Evolutionary conservation across 2,113 vertebrate genomes (phyloP).

Genomic region (Ammospiza nelsoni): DNA sequence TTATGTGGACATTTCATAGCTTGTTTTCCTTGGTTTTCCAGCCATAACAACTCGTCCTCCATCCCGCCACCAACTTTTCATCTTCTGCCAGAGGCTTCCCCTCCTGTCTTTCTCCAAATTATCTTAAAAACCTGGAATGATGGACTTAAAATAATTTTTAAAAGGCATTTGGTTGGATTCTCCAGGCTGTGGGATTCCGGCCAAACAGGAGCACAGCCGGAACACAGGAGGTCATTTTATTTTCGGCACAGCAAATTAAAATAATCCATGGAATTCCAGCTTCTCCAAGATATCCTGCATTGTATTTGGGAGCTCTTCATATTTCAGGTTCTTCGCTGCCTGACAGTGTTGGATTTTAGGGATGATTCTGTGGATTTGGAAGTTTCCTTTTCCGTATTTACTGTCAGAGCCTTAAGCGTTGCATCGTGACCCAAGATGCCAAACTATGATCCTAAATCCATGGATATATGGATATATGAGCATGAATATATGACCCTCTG

Average conservation of each 20-base stretch:
- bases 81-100: neutral
- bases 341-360: neutral
- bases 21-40: neutral
- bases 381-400: neutral
- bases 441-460: neutral
- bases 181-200: rapidly evolving
- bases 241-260: neutral
- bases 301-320: neutral
- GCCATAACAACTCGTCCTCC: neutral
- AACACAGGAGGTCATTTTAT: neutral
- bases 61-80: neutral
- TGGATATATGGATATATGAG: neutral
- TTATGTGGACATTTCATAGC: neutral
- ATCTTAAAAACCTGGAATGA: neutral
- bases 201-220: neutral
- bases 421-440: neutral
- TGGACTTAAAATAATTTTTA: neutral
- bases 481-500: neutral
- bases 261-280: neutral
- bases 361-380: neutral
- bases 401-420: rapidly evolving
- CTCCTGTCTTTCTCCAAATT: neutral
- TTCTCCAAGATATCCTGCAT: neutral
- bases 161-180: neutral
- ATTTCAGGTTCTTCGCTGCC: neutral